Evolutionary conservation across 2,888 invertebrate genomes (phyloP).

Genomic region (Bugulina stolonifera): DNA sequence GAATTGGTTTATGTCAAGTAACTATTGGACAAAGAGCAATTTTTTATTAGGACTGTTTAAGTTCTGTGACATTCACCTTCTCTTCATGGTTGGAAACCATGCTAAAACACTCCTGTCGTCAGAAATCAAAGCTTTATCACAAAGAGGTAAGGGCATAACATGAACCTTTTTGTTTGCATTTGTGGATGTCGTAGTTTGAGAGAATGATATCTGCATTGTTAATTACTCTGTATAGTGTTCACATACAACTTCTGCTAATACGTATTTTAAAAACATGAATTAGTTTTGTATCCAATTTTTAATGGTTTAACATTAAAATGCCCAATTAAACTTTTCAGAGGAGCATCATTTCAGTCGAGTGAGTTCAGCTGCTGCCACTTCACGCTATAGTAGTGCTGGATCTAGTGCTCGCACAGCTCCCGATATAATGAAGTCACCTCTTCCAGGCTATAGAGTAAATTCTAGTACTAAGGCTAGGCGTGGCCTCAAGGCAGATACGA

Average conservation of each 20-base stretch:
- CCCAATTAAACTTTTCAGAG: background rate
- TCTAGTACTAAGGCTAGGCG: background rate
- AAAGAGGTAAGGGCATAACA: conserved; percentile 34
- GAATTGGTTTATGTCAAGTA: conserved; percentile 45
- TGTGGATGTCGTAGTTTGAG: too few species aligned
- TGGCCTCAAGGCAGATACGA: background rate
- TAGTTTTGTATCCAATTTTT: too few species aligned
- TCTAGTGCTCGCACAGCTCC: conserved; percentile 1
- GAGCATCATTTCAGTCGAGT: conserved; percentile 1
- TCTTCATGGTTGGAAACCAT: conserved; percentile 41
- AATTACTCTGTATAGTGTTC: too few species aligned
- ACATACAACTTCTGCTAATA: too few species aligned
- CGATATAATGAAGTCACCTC: background rate
- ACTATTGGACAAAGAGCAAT: conserved; percentile 50
- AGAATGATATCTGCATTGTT: too few species aligned
- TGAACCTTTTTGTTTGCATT: too few species aligned
- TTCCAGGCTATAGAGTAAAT: conserved; percentile 6
- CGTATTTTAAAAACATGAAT: too few species aligned
- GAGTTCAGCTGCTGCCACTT: background rate
- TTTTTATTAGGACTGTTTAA: conserved; percentile 44
- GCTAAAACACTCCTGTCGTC: conserved; percentile 42
- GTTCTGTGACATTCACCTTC: conserved; percentile 45
- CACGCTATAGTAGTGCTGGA: conserved; percentile 8
- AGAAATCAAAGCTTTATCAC: conserved; percentile 36
- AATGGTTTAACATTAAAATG: too few species aligned